Percentiles rank a stretch among this genome's conserved stretches.
Conservation (phyloP, 1,140 invertebrate species). For the Caenorhabditis brenneri region DNA sequence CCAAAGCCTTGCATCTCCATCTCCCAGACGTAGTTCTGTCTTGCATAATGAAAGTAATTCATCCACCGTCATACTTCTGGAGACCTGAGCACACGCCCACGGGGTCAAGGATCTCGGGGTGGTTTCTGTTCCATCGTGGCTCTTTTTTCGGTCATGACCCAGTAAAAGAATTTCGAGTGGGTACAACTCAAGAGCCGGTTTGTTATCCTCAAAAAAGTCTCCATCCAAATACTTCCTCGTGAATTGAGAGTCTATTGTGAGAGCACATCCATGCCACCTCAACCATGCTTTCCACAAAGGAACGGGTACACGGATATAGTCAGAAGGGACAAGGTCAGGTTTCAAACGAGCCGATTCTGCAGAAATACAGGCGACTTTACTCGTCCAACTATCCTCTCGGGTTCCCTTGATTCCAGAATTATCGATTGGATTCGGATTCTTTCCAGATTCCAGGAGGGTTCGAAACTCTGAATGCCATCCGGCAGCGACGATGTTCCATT, state of each 20-base stretch:
- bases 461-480: slow-evolving; percentile 11
- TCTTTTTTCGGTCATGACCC: slow-evolving; percentile 50
- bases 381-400: slow-evolving; percentile 46
- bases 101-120: background rate
- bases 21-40: slow-evolving; percentile 32
- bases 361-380: slow-evolving; percentile 47
- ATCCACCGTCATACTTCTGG: slow-evolving; percentile 44
- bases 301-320: slow-evolving; percentile 42
- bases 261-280: slow-evolving; percentile 44
- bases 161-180: slow-evolving; percentile 45
- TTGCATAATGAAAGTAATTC: slow-evolving; percentile 37
- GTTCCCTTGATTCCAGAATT: slow-evolving; percentile 44
- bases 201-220: slow-evolving; percentile 43
- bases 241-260: slow-evolving; percentile 45
- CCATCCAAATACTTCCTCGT: slow-evolving; percentile 46
- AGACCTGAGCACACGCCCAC: slow-evolving; percentile 53
- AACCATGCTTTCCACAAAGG: slow-evolving; percentile 50
- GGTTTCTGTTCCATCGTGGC: slow-evolving; percentile 1
- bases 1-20: slow-evolving; percentile 42
- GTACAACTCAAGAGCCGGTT: slow-evolving; percentile 44
- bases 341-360: slow-evolving; percentile 38
- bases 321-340: background rate
- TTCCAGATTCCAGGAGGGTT: background rate
- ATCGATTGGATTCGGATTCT: slow-evolving; percentile 38
- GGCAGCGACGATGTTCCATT: slow-evolving; percentile 48